These are phyloP conservation scores for Leptinotarsa undecemlineata DNA, from an alignment of 1,140 invertebrate species.

Conservation along the genomic window DNA sequence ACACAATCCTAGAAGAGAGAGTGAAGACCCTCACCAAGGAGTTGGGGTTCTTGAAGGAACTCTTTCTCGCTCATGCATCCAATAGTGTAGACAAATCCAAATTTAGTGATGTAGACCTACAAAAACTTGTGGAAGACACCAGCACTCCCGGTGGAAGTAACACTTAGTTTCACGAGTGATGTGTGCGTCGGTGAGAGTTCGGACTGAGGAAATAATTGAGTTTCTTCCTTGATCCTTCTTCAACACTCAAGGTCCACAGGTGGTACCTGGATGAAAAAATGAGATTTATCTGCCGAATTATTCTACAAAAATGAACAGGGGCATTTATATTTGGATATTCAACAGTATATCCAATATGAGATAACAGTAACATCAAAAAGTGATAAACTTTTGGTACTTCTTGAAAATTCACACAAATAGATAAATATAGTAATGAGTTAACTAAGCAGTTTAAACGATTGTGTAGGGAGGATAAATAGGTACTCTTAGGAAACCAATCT, in stretches of 20 bases:
- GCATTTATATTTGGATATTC: too few species aligned
- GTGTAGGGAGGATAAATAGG: too few species aligned
- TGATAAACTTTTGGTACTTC: too few species aligned
- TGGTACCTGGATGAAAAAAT: neutral
- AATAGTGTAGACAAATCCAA: slow-evolving; percentile 56
- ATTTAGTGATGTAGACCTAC: slow-evolving; percentile 59
- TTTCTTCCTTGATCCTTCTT: neutral
- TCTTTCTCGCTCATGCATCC: slow-evolving; percentile 82
- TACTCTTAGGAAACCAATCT: too few species aligned
- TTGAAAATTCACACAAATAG: too few species aligned
- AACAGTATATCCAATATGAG: too few species aligned
- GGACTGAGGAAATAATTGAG: too few species aligned
- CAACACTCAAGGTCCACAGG: neutral
- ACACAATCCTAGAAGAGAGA: slow-evolving; percentile 83
- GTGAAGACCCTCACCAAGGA: slow-evolving; percentile 85
- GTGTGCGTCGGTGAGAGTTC: neutral
- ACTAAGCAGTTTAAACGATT: too few species aligned
- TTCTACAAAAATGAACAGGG: too few species aligned
- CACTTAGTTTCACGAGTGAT: neutral
- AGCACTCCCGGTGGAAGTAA: slow-evolving; percentile 29
- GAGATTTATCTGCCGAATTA: neutral
- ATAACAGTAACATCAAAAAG: too few species aligned
- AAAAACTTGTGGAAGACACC: slow-evolving; percentile 60
- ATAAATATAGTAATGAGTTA: too few species aligned
- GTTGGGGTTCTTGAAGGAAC: slow-evolving; percentile 81